Evolutionary conservation across 2,888 invertebrate species (phyloP).

Genomic region (Phoronis australis): DNA sequence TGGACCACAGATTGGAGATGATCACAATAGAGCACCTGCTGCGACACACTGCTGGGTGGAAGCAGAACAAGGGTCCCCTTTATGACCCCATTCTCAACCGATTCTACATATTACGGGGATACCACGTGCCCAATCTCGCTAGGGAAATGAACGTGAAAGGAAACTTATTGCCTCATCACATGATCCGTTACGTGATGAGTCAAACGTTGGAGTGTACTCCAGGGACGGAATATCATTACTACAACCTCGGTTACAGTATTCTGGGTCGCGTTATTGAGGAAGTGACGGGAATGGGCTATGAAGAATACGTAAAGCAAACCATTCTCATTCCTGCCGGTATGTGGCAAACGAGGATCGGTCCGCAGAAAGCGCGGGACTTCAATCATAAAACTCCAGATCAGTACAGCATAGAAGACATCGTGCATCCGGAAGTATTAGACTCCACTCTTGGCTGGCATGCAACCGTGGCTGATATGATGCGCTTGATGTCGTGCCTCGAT

Average conservation of each 20-base stretch:
- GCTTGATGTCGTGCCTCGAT: slow-evolving; percentile 30
- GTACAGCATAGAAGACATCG: slow-evolving; percentile 8
- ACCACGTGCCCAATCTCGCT: slow-evolving; percentile 32
- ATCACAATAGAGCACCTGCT: slow-evolving; percentile 41
- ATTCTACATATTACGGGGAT: slow-evolving; percentile 23
- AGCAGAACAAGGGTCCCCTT: slow-evolving; percentile 25
- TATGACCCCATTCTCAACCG: slow-evolving; percentile 34
- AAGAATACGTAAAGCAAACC: slow-evolving; percentile 20
- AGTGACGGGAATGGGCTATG: slow-evolving; percentile 23
- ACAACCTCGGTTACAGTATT: slow-evolving; percentile 40
- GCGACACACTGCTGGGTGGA: slow-evolving; percentile 42
- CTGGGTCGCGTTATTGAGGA: slow-evolving; percentile 40
- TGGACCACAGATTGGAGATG: slow-evolving; percentile 29
- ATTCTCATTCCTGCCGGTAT: slow-evolving; percentile 38
- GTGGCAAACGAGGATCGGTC: slow-evolving; percentile 39
- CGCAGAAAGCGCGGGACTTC: background rate
- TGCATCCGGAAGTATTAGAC: slow-evolving; percentile 26
- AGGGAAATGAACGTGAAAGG: slow-evolving; percentile 20
- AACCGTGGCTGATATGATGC: slow-evolving; percentile 36
- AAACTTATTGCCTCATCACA: slow-evolving; percentile 19
- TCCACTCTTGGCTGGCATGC: slow-evolving; percentile 43
- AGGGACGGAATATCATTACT: slow-evolving; percentile 30
- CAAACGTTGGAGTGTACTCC: slow-evolving; percentile 32
- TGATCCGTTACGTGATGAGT: slow-evolving; percentile 35
- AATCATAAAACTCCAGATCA: background rate